These are phyloP conservation scores for Leuciscus waleckii DNA, from an alignment of 2,797 vertebrate species.

Conservation along the genomic window DNA sequence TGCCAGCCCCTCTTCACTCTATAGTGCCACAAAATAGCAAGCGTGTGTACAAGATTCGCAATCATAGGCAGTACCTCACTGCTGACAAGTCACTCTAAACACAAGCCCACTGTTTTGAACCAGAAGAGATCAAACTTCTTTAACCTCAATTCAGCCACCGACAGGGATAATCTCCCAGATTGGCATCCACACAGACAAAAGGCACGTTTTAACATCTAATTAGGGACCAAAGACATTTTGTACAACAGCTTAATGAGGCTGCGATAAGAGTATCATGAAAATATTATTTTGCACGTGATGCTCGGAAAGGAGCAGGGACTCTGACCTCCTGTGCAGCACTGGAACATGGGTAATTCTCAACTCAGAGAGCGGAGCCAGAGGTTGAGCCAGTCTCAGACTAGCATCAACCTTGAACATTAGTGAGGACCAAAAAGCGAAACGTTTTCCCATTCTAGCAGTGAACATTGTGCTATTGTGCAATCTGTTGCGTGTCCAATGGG, in stretches of 20 bases:
- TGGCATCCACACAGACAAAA: conserved; percentile 74
- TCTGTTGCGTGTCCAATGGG: background rate
- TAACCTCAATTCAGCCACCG: conserved; percentile 26
- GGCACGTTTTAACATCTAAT: conserved; percentile 84
- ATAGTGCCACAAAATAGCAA: conserved; percentile 25
- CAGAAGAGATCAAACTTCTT: conserved; percentile 19
- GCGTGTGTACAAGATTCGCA: background rate
- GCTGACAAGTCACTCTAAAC: background rate
- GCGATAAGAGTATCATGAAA: conserved; percentile 85
- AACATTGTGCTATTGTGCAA: background rate
- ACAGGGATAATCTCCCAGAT: conserved; percentile 80
- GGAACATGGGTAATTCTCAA: background rate
- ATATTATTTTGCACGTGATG: conserved; percentile 76
- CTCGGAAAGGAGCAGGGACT: conserved; percentile 45
- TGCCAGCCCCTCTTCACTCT: background rate
- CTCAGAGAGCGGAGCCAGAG: background rate
- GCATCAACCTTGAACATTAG: background rate
- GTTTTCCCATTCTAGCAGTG: background rate
- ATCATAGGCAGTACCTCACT: background rate
- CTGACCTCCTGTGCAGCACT: background rate
- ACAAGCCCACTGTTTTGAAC: conserved; percentile 17
- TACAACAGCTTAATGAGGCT: conserved; percentile 83
- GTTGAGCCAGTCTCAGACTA: background rate
- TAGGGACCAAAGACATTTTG: conserved; percentile 83
- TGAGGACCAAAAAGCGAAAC: background rate